Evolutionary conservation across 2,888 invertebrate species (phyloP).

Genomic region (Erynnis tages): DNA sequence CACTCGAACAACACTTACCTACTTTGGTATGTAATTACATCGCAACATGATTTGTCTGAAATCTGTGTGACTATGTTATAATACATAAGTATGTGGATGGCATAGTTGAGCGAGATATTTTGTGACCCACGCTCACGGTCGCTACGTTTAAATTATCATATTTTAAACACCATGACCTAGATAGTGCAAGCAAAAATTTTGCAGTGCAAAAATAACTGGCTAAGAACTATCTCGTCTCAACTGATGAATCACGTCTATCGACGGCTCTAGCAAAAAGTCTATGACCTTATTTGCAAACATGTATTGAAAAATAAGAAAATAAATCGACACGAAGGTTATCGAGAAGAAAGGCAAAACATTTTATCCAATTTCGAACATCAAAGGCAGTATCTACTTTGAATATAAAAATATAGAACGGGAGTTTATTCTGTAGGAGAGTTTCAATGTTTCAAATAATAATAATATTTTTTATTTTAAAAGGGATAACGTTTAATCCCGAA

Average conservation of each 20-base stretch:
- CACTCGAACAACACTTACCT: not conserved
- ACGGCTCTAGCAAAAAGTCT: not conserved
- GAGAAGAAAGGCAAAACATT: slow-evolving; percentile 17
- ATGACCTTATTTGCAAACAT: slow-evolving; percentile 1
- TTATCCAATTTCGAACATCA: slow-evolving; percentile 20
- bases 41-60: too few relatives aligned
- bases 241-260: slow-evolving; percentile 2
- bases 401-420: slow-evolving; percentile 4
- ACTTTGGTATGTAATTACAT: too few relatives aligned
- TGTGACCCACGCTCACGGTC: not conserved
- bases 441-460: too few relatives aligned
- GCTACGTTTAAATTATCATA: not conserved
- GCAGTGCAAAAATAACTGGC: not conserved
- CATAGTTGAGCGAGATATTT: not conserved
- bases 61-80: not conserved
- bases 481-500: too few relatives aligned
- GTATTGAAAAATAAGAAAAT: not conserved
- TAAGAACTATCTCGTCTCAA: not conserved
- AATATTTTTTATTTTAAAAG: too few relatives aligned
- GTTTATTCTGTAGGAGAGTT: slow-evolving; percentile 10
- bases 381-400: not conserved
- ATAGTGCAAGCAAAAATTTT: slow-evolving; percentile 1
- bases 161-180: not conserved
- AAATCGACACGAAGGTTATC: slow-evolving; percentile 8
- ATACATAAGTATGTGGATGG: not conserved